Base-by-base conservation (phyloP, 2,888 invertebrate species). In the Laspeyria flexula region DNA sequence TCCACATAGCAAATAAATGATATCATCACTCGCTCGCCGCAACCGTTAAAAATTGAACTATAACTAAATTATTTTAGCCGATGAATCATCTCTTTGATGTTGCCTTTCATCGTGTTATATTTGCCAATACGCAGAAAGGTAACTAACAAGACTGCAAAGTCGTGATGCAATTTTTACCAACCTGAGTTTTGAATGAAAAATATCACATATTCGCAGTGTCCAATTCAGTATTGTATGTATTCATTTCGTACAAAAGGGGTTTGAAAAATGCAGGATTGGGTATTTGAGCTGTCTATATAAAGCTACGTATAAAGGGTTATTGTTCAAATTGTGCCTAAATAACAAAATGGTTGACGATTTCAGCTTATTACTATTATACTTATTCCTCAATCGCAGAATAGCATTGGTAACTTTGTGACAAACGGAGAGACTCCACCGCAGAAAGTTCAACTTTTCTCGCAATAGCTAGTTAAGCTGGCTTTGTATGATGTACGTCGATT, bases 111-210 rank as follows among this genome's bases (percentile, higher is more conserved):
- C 65, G 57, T 53, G 69, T 66, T 75, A 75, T 69, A 63, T 71
- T 70, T 64, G 63, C 55, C 62, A 71, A 73, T 74, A 70, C 66
- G 73, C 72, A 75, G 76, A 80, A 79, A 81, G 75, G 77, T 73
- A 68, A 70, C 77, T 75, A 78, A 78, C 79, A 77, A 76, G 73
- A 65, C 63, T 60, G 48, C 58, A 66, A 67, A 71, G 73, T 73
- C 44, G 55, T 60, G 56, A 53, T 55, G 59, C 68, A 71, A 70
- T 77, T 80, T 76, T 81, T 83, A 81, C 81, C 78, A 81, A 79
- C 73, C 74, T 61, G 71, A 60, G 74, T 75, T 68, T 29, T 67
- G 72, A 77, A 78, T 76, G 60, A 70, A 75, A 68, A 71, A 64
- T 62, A 66, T 66, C 56, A 50, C 52, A 56, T 51, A 46, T 59